Percentiles rank a stretch among this genome's conserved stretches.
Evolutionary conservation across 2,797 vertebrate genomes (phyloP).

Genomic region (Periophthalmus magnuspinnatus): DNA sequence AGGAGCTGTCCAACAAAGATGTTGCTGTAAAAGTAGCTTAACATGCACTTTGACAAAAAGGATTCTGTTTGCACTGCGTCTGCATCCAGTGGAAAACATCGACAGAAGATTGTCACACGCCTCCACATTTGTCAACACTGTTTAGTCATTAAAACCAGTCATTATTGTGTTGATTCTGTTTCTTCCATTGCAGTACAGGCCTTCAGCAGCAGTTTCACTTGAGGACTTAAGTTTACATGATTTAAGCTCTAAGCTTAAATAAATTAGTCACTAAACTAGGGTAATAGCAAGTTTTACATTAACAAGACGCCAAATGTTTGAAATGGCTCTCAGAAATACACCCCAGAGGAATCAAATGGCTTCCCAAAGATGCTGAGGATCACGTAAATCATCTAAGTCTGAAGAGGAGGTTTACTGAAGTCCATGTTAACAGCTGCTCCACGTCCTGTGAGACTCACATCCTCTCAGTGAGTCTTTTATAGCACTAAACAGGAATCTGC

Average conservation of each 20-base stretch:
- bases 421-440: slow-evolving; percentile 26
- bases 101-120: slow-evolving; percentile 1
- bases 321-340: slow-evolving; percentile 11
- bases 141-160: slow-evolving; percentile 4
- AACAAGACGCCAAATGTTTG: slow-evolving; percentile 31
- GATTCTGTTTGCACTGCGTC: slow-evolving; percentile 12
- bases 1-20: slow-evolving; percentile 42
- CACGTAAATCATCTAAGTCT: slow-evolving; percentile 19
- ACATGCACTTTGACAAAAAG: slow-evolving; percentile 18
- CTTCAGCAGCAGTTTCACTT: not conserved
- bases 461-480: slow-evolving; percentile 5
- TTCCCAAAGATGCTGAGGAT: slow-evolving; percentile 8
- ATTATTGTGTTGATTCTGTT: not conserved
- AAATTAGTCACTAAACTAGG: slow-evolving; percentile 20
- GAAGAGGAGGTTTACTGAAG: slow-evolving; percentile 11
- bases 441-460: slow-evolving; percentile 12
- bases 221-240: slow-evolving; percentile 2
- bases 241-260: slow-evolving; percentile 17
- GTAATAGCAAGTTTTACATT: slow-evolving; percentile 22
- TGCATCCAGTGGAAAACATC: slow-evolving; percentile 20
- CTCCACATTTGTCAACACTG: slow-evolving; percentile 6
- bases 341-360: slow-evolving; percentile 13
- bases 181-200: not conserved
- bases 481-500: slow-evolving; percentile 15
- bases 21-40: slow-evolving; percentile 30